Conservation (phyloP, 1,140 invertebrate genomes). For the Hycleus cichorii region DNA sequence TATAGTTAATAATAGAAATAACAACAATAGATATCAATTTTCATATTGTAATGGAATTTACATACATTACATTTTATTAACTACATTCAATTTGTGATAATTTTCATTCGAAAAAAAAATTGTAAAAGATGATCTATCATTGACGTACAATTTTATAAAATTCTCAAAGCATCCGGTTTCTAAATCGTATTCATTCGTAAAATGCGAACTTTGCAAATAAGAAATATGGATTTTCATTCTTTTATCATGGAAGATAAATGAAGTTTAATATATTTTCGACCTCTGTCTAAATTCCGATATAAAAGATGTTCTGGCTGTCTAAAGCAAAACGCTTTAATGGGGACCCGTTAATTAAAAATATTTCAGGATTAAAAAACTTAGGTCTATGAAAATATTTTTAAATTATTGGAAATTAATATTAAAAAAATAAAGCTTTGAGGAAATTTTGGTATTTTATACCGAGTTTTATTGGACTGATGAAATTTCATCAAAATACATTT, state of each 20-base stretch:
- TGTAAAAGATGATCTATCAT: constrained; percentile 1
- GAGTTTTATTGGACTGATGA: too few species aligned
- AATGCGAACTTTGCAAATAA: constrained; percentile 16
- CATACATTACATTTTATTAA: too few species aligned
- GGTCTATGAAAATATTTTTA: not conserved
- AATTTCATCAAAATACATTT: too few species aligned
- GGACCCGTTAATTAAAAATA: constrained; percentile 6
- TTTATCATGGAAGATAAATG: constrained; percentile 16
- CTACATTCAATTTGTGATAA: too few species aligned
- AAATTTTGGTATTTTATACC: too few species aligned
- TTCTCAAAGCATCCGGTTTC: constrained; percentile 10
- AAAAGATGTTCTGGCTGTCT: not conserved
- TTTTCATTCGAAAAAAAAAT: too few species aligned
- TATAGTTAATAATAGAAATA: constrained; percentile 5
- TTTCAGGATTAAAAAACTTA: not conserved
- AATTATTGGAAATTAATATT: not conserved
- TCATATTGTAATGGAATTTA: too few species aligned
- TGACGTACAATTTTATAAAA: constrained; percentile 12
- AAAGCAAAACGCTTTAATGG: too few species aligned
- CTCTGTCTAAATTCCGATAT: constrained; percentile 2
- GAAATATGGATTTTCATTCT: constrained; percentile 19
- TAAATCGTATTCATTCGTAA: constrained; percentile 16
- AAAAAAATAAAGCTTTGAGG: too few species aligned
- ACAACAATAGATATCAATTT: too few species aligned
- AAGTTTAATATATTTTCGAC: constrained; percentile 18